Evolutionary conservation across 2,797 vertebrate genomes (phyloP).

Genomic region (Rhinella marina): DNA sequence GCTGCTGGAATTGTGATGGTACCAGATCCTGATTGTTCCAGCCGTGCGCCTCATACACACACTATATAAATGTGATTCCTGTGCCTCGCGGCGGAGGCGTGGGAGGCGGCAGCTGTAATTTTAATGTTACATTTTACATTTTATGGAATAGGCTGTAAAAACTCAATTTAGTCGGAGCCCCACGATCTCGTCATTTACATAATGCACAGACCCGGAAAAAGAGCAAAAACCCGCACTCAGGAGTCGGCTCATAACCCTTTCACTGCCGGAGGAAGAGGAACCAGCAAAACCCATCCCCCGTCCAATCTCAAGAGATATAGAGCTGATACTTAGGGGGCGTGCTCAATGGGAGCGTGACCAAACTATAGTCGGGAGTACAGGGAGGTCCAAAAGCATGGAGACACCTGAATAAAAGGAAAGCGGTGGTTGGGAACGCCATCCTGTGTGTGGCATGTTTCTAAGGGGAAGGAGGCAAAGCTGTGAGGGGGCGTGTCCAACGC

Average conservation of each 20-base stretch:
- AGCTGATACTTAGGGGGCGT: neutral
- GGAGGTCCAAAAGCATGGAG: no score
- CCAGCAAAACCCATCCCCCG: no score
- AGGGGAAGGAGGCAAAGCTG: no score
- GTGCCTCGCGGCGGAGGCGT: neutral
- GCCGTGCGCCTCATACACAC: neutral
- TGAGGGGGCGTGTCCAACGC: no score
- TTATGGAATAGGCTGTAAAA: constrained; percentile 32
- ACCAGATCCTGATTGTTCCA: neutral
- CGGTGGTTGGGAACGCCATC: no score
- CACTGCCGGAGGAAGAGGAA: neutral
- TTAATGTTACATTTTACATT: constrained; percentile 45
- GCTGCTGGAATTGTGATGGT: neutral
- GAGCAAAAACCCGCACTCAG: neutral
- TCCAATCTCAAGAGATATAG: neutral
- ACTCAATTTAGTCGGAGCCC: constrained; percentile 29
- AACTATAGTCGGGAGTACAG: no score
- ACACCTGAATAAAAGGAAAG: no score
- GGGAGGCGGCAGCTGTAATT: neutral
- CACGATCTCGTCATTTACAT: constrained; percentile 7
- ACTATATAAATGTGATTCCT: neutral
- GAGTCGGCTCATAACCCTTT: neutral
- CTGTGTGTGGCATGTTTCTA: no score
- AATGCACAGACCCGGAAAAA: constrained; percentile 10
- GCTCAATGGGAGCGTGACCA: no score